phyloP scores from a whole-genome alignment of 2,888 invertebrate genomes.

The Seladonia tumulorum region DNA sequence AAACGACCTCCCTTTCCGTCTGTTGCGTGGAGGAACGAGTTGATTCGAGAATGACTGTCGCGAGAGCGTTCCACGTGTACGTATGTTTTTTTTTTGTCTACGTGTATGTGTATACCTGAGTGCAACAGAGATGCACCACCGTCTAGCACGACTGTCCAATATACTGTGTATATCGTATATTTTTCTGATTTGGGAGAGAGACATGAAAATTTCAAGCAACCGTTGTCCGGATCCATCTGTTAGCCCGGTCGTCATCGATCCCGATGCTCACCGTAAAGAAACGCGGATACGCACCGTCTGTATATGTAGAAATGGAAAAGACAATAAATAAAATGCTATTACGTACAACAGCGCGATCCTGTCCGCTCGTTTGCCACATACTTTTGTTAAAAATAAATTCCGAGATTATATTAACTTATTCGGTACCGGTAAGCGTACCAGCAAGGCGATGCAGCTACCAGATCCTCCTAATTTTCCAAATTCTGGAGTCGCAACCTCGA shows the following conservation, averaged over 20 bases:
- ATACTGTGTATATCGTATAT: slow-evolving; percentile 48
- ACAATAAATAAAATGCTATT: slow-evolving; percentile 77
- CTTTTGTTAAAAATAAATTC: background rate
- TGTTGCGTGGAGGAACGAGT: slow-evolving; percentile 33
- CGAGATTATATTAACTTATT: background rate
- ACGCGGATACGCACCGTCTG: slow-evolving; percentile 70
- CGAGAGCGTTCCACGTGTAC: background rate
- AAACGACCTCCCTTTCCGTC: slow-evolving; percentile 40
- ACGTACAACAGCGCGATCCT: slow-evolving; percentile 27
- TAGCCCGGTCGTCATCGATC: slow-evolving; percentile 67
- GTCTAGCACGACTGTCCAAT: slow-evolving; percentile 39
- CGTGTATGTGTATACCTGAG: background rate
- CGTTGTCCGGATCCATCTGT: slow-evolving; percentile 58
- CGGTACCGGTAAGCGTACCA: background rate
- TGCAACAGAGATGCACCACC: slow-evolving; percentile 1
- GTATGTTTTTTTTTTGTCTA: slow-evolving; percentile 4
- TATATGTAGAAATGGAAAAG: slow-evolving; percentile 74
- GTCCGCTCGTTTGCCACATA: background rate
- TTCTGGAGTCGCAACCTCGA: background rate
- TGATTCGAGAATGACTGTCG: background rate
- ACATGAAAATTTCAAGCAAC: slow-evolving; percentile 31
- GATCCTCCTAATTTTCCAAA: background rate
- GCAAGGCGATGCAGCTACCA: background rate
- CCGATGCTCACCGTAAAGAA: slow-evolving; percentile 68
- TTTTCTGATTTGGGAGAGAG: background rate